Conservation (phyloP, 2,113 vertebrate species). For the Passer domesticus region DNA sequence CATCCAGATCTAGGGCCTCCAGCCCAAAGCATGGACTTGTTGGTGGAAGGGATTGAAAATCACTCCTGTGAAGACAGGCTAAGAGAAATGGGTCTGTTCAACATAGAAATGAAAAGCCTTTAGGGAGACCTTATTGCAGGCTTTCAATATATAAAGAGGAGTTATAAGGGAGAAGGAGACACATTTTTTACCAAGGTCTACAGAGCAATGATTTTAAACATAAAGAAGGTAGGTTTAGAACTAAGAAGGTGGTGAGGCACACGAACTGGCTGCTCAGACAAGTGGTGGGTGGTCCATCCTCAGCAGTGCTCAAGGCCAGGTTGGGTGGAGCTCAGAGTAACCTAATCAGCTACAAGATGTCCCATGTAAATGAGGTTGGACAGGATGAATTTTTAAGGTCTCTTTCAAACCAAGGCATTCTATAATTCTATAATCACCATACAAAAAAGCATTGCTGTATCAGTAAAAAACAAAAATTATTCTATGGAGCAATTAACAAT, state of each 20-base stretch:
- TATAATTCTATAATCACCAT: background rate
- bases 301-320: background rate
- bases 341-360: background rate
- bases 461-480: background rate
- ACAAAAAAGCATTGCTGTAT: background rate
- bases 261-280: background rate
- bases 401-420: background rate
- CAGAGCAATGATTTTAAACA: background rate
- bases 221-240: background rate
- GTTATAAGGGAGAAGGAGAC: background rate
- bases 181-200: background rate
- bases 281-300: background rate
- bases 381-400: background rate
- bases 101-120: background rate
- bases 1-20: background rate
- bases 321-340: background rate
- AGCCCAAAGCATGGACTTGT: background rate
- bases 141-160: background rate
- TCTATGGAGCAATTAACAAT: background rate
- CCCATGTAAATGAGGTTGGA: background rate
- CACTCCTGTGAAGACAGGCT: background rate
- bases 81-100: background rate
- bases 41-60: background rate
- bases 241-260: background rate
- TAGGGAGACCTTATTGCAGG: background rate